A percentile compares a stretch with the other conserved stretches of the same genome.
Conservation (phyloP, 2,797 vertebrate genomes). For the Holocentrus rufus region DNA sequence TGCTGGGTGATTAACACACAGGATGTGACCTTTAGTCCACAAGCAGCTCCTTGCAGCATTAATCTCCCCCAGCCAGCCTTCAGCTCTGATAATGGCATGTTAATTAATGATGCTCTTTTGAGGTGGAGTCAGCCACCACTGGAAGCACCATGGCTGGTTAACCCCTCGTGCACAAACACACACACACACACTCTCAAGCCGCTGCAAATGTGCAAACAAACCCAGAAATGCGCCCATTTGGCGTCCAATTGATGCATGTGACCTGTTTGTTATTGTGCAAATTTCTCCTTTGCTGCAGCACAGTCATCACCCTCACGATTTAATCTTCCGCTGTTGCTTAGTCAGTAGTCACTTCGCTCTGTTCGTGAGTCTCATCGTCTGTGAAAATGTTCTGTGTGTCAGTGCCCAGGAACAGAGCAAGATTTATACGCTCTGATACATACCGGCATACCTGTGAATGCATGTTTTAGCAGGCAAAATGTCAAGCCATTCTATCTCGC, state of each 20-base stretch:
- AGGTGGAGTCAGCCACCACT: conserved; percentile 44
- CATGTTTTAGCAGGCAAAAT: conserved; percentile 41
- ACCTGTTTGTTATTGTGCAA: background rate
- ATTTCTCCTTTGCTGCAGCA: conserved; percentile 3
- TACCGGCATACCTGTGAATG: conserved; percentile 23
- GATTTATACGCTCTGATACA: conserved; percentile 36
- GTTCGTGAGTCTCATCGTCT: background rate
- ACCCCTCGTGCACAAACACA: conserved; percentile 38
- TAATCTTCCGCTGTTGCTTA: conserved; percentile 13
- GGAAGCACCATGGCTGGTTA: conserved; percentile 55
- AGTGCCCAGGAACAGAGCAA: background rate
- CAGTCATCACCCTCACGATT: conserved; percentile 9
- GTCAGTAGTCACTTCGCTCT: background rate
- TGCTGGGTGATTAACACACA: conserved; percentile 84
- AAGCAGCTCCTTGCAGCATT: conserved; percentile 81
- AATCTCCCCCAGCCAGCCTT: conserved; percentile 79
- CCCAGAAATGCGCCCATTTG: conserved; percentile 3
- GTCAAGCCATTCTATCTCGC: conserved; percentile 24
- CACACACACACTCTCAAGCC: conserved; percentile 34
- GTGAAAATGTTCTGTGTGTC: conserved; percentile 24
- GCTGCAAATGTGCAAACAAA: background rate
- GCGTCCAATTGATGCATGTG: background rate
- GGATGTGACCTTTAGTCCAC: conserved; percentile 88
- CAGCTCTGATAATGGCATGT: conserved; percentile 80
- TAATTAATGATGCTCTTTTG: conserved; percentile 85